A percentile compares a stretch with the other conserved stretches of the same genome.
phyloP scores from a whole-genome alignment of 2,113 vertebrate species.

The Phylloscopus trochilus region DNA sequence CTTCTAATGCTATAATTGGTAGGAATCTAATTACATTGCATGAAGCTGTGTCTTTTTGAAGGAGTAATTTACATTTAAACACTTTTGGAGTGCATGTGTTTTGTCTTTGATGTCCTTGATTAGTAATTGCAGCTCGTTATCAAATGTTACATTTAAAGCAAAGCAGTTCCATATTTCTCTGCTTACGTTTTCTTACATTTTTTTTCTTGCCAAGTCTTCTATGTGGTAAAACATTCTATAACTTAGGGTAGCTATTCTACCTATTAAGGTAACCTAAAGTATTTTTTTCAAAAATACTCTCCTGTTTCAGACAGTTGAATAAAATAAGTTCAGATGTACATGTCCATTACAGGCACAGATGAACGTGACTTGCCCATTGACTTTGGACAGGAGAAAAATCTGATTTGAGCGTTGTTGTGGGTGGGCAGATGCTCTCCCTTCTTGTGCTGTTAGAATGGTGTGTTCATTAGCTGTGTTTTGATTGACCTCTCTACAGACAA shows the following conservation, averaged over 20 bases:
- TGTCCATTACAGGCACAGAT: background rate
- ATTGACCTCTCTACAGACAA: no score
- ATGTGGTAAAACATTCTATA: background rate
- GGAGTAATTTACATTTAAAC: background rate
- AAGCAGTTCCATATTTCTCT: background rate
- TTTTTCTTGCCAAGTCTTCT: background rate
- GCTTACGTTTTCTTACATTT: background rate
- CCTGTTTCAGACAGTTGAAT: background rate
- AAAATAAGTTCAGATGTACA: background rate
- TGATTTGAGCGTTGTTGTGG: background rate
- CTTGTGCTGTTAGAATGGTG: background rate
- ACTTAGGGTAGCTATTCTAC: background rate
- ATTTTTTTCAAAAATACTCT: background rate
- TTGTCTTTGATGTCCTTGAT: constrained; percentile 25
- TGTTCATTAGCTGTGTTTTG: background rate
- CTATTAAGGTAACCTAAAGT: background rate
- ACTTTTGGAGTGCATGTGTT: background rate
- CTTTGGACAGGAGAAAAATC: background rate
- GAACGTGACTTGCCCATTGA: background rate
- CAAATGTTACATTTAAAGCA: background rate
- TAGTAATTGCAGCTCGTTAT: background rate
- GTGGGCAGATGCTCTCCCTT: background rate
- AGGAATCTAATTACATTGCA: background rate
- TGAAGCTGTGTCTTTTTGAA: background rate
- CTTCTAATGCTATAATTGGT: background rate